Percentiles rank a stretch among this genome's conserved stretches.
These are phyloP conservation scores for Epizoanthus ramosus DNA, from an alignment of 92 coral and sea anemone genomes.

Conservation along the genomic window DNA sequence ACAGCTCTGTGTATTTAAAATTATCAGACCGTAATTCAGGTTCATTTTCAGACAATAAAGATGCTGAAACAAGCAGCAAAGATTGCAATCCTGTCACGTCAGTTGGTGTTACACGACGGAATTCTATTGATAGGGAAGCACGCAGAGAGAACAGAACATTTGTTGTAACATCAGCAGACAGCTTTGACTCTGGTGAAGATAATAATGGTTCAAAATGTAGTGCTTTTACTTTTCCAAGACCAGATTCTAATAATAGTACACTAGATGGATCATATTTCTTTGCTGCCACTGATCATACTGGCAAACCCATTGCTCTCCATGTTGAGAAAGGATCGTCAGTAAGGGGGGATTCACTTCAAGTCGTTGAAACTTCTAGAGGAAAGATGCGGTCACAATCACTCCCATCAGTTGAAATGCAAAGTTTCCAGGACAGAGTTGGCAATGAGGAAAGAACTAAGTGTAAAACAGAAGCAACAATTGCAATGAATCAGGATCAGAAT, in stretches of 20 bases:
- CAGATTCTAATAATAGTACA: conserved; percentile 22
- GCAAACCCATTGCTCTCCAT: conserved; percentile 83
- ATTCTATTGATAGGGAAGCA: conserved; percentile 75
- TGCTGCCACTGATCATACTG: conserved; percentile 87
- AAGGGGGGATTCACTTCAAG: conserved; percentile 65
- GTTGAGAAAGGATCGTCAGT: conserved; percentile 75
- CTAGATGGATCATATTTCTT: conserved; percentile 80
- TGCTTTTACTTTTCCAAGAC: conserved; percentile 39
- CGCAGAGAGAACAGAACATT: conserved; percentile 75
- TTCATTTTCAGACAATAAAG: conserved; percentile 46
- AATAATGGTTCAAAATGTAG: conserved; percentile 48
- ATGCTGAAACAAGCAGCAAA: conserved; percentile 24
- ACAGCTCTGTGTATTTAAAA: conserved; percentile 34
- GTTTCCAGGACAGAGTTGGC: conserved; percentile 37
- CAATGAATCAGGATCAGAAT: conserved; percentile 40
- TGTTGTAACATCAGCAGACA: conserved; percentile 68
- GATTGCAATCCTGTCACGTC: conserved; percentile 5
- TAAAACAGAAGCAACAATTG: conserved; percentile 54
- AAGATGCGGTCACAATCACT: conserved; percentile 75
- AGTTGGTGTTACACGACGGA: conserved; percentile 64
- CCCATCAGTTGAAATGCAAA: conserved; percentile 67
- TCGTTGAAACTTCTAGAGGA: conserved; percentile 58
- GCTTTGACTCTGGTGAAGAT: conserved; percentile 60
- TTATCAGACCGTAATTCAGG: conserved; percentile 15
- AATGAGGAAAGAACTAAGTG: conserved; percentile 19